Evolutionary conservation across 2,888 invertebrate genomes (phyloP), one percentile per base, ranked within the genome.

Genomic region (Athrips mouffetella): DNA sequence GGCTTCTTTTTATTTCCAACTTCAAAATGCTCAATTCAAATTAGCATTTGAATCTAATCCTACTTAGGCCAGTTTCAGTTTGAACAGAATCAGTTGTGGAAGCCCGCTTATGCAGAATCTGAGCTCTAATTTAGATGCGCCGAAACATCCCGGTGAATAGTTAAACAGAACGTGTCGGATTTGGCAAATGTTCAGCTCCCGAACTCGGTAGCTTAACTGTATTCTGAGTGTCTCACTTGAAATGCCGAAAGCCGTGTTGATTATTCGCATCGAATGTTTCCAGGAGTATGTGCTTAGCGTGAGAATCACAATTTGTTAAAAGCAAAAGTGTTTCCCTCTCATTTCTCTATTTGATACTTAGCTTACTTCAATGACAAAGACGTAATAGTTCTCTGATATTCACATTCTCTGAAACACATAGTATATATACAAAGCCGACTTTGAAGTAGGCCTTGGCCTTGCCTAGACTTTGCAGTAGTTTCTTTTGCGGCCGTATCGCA

Each of bases 71-170:
- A 11, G 13, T 31, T 48, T 33, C 16, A 41, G 13, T 41, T 21
- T 25, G 33, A 25, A 33, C 13, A 5, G 30, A 41, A 41, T 41
- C 33, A 13, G 13, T 16, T 27, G 48, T 3, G 42, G 46, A 50
- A 47, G 49, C 52, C 47, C 57, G 47, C 56, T 65, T 64, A 68
- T 63, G 58, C 59, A 49, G 50, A 65, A 64, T 67, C 65, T 60
- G 37, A 37, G 56, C 59, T 61, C 58, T 70, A 60, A 70, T 68
- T 65, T 61, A 53, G 59, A 62, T 58, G 56, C 60, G 65, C 46
- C 65, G 66, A 68, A 74, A 69, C 64, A 62, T 62, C 56, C 52
- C 62, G 55, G 59, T 74, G 69, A 72, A 75, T 75, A 73, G 60
- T 70, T 73, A 69, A 73, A 61, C 62, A 59, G 49, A 42, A 51